Evolutionary conservation across 2,113 vertebrate species (phyloP).

Genomic region (Sinocyclocheilus grahami): DNA sequence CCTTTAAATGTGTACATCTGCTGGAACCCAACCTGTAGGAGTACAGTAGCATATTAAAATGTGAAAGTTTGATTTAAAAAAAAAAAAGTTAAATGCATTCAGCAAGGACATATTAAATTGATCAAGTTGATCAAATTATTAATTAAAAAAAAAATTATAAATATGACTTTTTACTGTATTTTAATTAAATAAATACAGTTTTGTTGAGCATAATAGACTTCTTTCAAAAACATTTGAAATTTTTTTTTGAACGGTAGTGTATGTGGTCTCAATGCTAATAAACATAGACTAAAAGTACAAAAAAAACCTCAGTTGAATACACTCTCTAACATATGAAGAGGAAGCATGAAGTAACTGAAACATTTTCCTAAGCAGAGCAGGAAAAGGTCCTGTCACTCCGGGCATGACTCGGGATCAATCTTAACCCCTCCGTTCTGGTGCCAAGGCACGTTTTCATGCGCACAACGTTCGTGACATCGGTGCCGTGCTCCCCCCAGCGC

Average conservation of each 20-base stretch:
- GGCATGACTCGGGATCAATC: conserved; percentile 57
- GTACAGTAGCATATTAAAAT: too few relatives aligned
- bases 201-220: not conserved
- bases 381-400: conserved; percentile 62
- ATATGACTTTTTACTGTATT: not conserved
- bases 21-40: too few relatives aligned
- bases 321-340: not conserved
- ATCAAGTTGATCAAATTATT: too few relatives aligned
- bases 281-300: not conserved
- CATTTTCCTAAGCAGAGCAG: conserved; percentile 42
- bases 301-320: not conserved
- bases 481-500: conserved; percentile 57
- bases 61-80: too few relatives aligned
- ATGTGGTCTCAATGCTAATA: not conserved
- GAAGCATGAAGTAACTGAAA: conserved; percentile 11
- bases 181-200: not conserved
- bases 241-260: not conserved
- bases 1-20: too few relatives aligned
- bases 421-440: conserved; percentile 43
- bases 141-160: too few relatives aligned
- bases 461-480: conserved; percentile 64
- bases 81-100: too few relatives aligned
- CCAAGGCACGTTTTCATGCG: conserved; percentile 68
- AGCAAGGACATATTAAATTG: too few relatives aligned
- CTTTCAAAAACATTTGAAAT: not conserved